These are phyloP conservation scores for Coracopsis vasa DNA, from an alignment of 2,113 vertebrate genomes.

Conservation along the genomic window DNA sequence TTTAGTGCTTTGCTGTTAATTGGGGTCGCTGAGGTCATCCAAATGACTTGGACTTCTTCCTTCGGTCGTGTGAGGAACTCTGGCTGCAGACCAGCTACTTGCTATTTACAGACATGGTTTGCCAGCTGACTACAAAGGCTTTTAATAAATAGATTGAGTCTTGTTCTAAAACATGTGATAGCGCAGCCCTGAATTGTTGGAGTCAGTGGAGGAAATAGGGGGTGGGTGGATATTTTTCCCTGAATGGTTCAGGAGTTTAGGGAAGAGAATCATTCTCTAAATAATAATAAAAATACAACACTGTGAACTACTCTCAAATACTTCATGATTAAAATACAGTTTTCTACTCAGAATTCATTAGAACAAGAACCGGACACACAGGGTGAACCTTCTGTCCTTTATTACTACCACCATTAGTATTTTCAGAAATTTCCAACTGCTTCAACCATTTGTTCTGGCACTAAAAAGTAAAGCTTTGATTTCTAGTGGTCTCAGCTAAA, in stretches of 20 bases:
- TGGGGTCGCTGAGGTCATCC: background rate
- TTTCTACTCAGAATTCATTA: background rate
- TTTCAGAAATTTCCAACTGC: constrained; percentile 13
- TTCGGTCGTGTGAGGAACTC: background rate
- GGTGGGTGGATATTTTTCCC: background rate
- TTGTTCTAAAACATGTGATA: background rate
- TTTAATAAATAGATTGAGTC: background rate
- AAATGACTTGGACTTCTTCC: background rate
- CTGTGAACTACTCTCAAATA: background rate
- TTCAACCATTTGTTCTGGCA: constrained; percentile 35
- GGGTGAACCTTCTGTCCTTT: background rate
- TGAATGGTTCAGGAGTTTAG: background rate
- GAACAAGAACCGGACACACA: background rate
- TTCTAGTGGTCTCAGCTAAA: background rate
- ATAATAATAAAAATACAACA: background rate
- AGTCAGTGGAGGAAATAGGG: background rate
- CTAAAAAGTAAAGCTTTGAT: constrained; percentile 15
- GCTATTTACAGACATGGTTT: background rate
- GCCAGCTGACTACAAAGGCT: background rate
- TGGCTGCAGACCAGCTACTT: background rate
- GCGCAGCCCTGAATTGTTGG: background rate
- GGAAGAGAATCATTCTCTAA: background rate
- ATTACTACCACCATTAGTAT: background rate
- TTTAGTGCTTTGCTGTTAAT: background rate
- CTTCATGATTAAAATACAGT: background rate